A percentile compares a stretch with the other conserved stretches of the same genome.
These are phyloP conservation scores for Pelodiscus sinensis DNA, from an alignment of 2,113 vertebrate genomes.

Conservation along the genomic window DNA sequence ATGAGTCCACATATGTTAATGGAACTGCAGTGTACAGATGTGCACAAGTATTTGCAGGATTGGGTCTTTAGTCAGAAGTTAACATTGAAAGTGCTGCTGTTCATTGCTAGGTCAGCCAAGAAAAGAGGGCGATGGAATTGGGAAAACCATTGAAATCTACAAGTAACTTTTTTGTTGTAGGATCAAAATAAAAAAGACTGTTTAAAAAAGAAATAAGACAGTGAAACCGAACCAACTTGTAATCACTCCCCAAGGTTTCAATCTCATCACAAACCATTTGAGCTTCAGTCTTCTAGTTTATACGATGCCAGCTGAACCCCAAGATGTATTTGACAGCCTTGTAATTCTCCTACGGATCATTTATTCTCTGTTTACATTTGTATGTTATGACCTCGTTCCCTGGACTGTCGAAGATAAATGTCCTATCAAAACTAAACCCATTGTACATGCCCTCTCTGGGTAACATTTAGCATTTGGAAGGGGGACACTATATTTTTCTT, in stretches of 20 bases:
- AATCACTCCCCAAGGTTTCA: constrained; percentile 40
- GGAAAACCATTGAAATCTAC: constrained; percentile 15
- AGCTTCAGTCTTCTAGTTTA: neutral
- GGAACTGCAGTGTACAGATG: neutral
- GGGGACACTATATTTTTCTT: neutral
- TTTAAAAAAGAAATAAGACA: constrained; percentile 18
- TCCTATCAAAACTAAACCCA: accelerated
- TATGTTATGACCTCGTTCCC: neutral
- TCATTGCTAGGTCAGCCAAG: neutral
- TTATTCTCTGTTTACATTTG: neutral
- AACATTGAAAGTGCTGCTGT: constrained; percentile 13
- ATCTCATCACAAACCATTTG: neutral
- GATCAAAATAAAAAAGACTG: constrained; percentile 21
- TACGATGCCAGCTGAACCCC: neutral
- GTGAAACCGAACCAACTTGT: neutral
- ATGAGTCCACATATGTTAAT: neutral
- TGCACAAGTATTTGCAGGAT: constrained; percentile 13
- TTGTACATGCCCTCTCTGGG: accelerated
- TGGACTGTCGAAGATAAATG: constrained; percentile 9
- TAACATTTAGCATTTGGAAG: neutral
- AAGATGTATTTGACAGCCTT: constrained; percentile 27
- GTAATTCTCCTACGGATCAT: neutral
- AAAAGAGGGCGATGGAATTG: neutral
- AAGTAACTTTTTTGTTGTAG: neutral
- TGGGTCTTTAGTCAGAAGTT: neutral